Conservation (phyloP, 1,140 invertebrate genomes). For the Daktulosphaira vitifoliae region DNA sequence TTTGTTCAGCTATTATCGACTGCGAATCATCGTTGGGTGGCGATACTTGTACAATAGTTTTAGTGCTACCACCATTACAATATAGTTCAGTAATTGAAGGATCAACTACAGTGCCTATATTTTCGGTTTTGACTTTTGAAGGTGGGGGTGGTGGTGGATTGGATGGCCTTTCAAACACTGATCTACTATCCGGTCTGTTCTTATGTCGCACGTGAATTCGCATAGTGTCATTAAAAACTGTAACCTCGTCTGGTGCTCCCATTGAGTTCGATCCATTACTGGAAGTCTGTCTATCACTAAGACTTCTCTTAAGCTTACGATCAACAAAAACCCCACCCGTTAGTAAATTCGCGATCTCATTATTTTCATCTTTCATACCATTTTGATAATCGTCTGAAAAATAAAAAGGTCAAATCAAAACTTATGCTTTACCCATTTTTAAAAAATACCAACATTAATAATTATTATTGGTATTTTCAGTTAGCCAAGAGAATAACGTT, state of each 20-base stretch:
- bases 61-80: neutral
- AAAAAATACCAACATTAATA: no score
- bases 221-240: slow-evolving; percentile 63
- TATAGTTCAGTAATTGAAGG: slow-evolving; percentile 5
- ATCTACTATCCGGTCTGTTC: slow-evolving; percentile 39
- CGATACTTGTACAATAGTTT: slow-evolving; percentile 23
- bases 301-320: slow-evolving; percentile 45
- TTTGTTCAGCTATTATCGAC: neutral
- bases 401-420: no score
- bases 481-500: no score
- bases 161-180: slow-evolving; percentile 6
- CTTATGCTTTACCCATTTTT: no score
- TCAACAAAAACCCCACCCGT: slow-evolving; percentile 38
- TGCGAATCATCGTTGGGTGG: neutral
- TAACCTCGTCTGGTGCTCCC: slow-evolving; percentile 41
- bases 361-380: no score
- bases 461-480: no score
- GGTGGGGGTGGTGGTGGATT: slow-evolving; percentile 24
- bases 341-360: no score
- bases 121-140: neutral
- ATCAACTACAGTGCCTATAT: neutral
- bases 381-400: no score
- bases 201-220: slow-evolving; percentile 57
- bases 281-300: slow-evolving; percentile 45
- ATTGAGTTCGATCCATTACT: slow-evolving; percentile 37